Conservation (phyloP, 2,888 invertebrate species). For the Melinaea menophilus region DNA sequence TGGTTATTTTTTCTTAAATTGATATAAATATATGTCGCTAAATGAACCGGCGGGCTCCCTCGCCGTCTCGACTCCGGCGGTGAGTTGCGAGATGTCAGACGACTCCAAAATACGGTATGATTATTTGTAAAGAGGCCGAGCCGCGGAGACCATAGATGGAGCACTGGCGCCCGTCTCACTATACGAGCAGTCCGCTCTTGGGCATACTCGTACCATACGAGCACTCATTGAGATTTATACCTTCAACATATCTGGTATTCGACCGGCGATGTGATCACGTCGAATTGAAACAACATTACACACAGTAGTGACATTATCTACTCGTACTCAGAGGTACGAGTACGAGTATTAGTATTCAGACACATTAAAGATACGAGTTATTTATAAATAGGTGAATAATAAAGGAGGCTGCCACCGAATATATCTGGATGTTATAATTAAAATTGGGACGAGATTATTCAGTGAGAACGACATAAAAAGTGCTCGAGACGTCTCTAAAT, state of each 20-base stretch:
- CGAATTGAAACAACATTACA: too few species aligned
- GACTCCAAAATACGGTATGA: slow-evolving; percentile 58
- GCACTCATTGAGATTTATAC: slow-evolving; percentile 13
- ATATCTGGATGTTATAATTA: slow-evolving; percentile 51
- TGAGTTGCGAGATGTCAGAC: slow-evolving; percentile 39
- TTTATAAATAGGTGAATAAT: too few species aligned
- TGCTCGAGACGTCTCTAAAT: slow-evolving; percentile 56
- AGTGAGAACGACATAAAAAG: slow-evolving; percentile 51
- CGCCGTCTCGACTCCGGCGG: too few species aligned
- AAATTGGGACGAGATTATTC: slow-evolving; percentile 44
- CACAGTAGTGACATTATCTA: too few species aligned
- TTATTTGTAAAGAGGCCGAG: slow-evolving; percentile 65
- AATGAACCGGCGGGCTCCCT: too few species aligned
- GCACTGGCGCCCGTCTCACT: slow-evolving; percentile 62
- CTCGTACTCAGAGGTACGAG: too few species aligned
- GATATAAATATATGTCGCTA: background rate
- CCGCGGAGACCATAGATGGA: slow-evolving; percentile 72
- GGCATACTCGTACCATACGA: slow-evolving; percentile 23
- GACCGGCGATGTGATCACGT: too few species aligned
- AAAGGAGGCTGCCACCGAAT: slow-evolving; percentile 36
- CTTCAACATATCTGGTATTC: too few species aligned
- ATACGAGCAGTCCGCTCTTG: slow-evolving; percentile 25
- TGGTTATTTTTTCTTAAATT: background rate
- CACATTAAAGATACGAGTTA: too few species aligned
- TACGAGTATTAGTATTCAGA: too few species aligned